phyloP scores from a whole-genome alignment of 2,113 vertebrate species.

The Ailuropoda melanoleuca region DNA sequence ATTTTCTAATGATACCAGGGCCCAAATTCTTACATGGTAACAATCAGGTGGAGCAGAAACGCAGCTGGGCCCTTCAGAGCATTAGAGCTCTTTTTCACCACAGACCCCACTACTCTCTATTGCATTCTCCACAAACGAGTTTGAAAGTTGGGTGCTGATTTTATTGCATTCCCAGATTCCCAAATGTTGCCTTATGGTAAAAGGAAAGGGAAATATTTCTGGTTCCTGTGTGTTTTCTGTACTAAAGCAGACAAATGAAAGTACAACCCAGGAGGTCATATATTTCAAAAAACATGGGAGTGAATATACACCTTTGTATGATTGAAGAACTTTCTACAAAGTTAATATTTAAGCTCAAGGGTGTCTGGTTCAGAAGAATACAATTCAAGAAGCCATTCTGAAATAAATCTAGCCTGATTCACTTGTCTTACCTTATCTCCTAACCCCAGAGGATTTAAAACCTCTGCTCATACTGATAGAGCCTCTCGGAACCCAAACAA shows the following conservation, averaged over 20 bases:
- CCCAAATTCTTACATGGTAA: neutral
- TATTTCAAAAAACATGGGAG: neutral
- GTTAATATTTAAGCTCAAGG: conserved; percentile 46
- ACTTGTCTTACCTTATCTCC: neutral
- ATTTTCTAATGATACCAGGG: neutral
- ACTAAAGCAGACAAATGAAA: neutral
- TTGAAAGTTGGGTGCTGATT: neutral
- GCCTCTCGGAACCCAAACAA: neutral
- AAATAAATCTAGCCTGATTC: neutral
- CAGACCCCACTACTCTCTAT: neutral
- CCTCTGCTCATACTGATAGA: neutral
- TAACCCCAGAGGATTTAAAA: neutral
- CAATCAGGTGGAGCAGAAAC: neutral
- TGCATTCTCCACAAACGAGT: neutral
- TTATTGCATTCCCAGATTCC: neutral
- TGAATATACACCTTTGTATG: neutral
- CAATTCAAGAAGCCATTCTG: neutral
- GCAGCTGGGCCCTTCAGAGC: neutral
- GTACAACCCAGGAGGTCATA: neutral
- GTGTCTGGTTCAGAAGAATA: neutral
- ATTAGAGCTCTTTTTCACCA: neutral
- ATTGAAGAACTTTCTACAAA: conserved; percentile 10
- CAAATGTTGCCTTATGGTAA: neutral
- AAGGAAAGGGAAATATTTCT: conserved; percentile 18
- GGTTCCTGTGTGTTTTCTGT: neutral